Conservation (phyloP, 2,797 vertebrate genomes). For the Crocodylus rhombifer region DNA sequence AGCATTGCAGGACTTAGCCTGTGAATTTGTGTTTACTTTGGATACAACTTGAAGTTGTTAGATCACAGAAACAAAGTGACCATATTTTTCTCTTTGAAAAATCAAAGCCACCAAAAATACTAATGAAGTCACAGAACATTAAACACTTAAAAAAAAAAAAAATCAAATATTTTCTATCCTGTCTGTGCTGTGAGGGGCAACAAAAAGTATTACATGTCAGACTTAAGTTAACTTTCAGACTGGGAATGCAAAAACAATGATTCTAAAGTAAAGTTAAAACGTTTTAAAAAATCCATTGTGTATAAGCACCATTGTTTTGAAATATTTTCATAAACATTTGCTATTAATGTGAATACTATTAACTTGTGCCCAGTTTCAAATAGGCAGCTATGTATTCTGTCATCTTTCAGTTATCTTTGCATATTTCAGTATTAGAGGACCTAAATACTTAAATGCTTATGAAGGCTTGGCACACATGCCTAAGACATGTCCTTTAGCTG, state of each 20-base stretch:
- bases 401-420: too few relatives aligned
- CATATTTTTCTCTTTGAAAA: neutral
- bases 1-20: neutral
- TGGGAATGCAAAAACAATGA: neutral
- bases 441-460: too few relatives aligned
- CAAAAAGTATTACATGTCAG: neutral
- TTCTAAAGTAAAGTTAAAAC: conserved; percentile 57
- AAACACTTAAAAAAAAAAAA: neutral
- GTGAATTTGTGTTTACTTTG: neutral
- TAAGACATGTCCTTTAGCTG: too few relatives aligned
- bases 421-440: too few relatives aligned
- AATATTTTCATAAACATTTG: conserved; percentile 34
- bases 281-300: conserved; percentile 62
- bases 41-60: neutral
- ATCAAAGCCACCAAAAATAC: neutral
- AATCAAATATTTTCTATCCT: neutral
- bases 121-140: neutral
- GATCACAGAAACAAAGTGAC: neutral
- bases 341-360: conserved; percentile 15
- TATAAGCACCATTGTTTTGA: conserved; percentile 46
- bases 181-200: neutral
- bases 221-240: too few relatives aligned
- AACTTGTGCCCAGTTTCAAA: neutral
- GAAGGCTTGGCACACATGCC: too few relatives aligned
- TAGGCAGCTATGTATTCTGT: too few relatives aligned